A percentile compares a stretch with the other conserved stretches of the same genome.
These are phyloP conservation scores for silkworm (Bombyx mori) DNA, from an alignment of 1,140 invertebrate species.

Conservation along the genomic window DNA sequence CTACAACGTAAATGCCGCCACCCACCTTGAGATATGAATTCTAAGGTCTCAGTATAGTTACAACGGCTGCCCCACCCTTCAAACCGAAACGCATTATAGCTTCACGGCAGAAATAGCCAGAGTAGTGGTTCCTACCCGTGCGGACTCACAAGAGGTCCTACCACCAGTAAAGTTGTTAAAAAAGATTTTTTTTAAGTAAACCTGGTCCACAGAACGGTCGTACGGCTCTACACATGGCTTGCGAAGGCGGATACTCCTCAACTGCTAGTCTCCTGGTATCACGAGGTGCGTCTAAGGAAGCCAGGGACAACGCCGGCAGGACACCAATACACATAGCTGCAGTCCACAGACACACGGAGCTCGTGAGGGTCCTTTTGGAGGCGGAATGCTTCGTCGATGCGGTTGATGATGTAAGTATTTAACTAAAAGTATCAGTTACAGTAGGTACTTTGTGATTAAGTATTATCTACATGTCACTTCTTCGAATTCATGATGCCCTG, in stretches of 20 bases:
- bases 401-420: conserved; percentile 41
- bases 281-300: conserved; percentile 72
- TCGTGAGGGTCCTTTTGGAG: conserved; percentile 80
- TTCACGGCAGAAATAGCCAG: too few relatives aligned
- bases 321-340: conserved; percentile 87
- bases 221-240: conserved; percentile 81
- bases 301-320: conserved; percentile 82
- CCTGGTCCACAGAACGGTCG: conserved; percentile 32
- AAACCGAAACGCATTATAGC: too few relatives aligned
- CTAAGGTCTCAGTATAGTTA: too few relatives aligned
- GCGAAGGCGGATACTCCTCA: conserved; percentile 79
- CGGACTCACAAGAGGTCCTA: too few relatives aligned
- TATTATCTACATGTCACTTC: too few relatives aligned
- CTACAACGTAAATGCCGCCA: too few relatives aligned
- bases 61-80: too few relatives aligned
- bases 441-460: too few relatives aligned
- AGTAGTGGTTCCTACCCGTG: too few relatives aligned
- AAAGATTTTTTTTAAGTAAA: not conserved
- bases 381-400: conserved; percentile 73
- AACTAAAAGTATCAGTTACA: too few relatives aligned
- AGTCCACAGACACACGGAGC: conserved; percentile 81
- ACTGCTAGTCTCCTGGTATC: conserved; percentile 77
- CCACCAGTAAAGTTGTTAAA: not conserved
- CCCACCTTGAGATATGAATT: too few relatives aligned
- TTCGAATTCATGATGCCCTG: too few relatives aligned